Conservation (phyloP, 2,113 vertebrate genomes). For the Hypanus sabinus region DNA sequence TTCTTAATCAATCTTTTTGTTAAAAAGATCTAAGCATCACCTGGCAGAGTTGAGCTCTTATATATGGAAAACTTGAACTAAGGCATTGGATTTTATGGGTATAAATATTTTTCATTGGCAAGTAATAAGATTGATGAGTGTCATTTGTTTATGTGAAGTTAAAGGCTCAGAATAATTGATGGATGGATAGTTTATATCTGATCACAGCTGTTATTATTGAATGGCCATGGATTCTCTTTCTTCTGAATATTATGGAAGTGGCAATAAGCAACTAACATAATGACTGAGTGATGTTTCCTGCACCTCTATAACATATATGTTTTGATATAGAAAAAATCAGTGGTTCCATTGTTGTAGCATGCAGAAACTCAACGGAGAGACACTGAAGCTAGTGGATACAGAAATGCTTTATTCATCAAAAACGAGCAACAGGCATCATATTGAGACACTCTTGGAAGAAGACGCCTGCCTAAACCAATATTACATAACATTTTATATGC, state of each 20-base stretch:
- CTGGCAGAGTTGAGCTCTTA: background rate
- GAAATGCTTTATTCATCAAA: too few species aligned
- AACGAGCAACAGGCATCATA: too few species aligned
- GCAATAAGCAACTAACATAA: background rate
- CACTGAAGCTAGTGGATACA: too few species aligned
- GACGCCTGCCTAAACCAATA: too few species aligned
- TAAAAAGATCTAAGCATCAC: too few species aligned
- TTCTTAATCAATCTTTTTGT: too few species aligned
- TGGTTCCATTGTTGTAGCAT: too few species aligned
- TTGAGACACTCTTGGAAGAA: too few species aligned
- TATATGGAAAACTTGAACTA: background rate
- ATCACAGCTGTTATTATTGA: background rate
- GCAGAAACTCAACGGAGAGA: too few species aligned
- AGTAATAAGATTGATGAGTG: background rate
- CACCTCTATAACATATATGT: background rate
- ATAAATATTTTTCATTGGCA: conserved; percentile 16
- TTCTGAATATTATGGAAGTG: background rate
- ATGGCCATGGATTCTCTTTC: background rate
- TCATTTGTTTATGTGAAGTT: background rate
- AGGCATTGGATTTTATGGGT: background rate
- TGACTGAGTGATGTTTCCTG: background rate
- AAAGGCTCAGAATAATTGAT: background rate
- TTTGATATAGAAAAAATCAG: background rate
- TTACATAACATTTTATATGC: too few species aligned
- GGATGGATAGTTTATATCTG: background rate